Evolutionary conservation across 1,140 invertebrate genomes (phyloP), one percentile per base, ranked within the genome.

Genomic region (Drosophila kepulauana): DNA sequence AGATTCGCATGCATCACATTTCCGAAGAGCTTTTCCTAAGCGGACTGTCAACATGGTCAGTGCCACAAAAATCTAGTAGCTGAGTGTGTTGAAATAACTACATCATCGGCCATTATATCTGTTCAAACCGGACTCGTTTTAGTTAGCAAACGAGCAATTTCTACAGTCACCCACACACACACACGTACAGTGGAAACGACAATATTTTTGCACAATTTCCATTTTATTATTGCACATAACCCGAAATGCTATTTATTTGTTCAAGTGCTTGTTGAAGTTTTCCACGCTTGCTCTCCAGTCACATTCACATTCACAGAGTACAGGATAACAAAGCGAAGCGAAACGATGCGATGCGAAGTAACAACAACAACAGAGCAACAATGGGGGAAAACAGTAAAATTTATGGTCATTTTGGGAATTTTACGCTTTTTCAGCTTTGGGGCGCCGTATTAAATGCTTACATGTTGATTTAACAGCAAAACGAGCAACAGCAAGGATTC

Each of bases 351-450:
- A 38, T 38, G 35, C 35, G 35, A 38, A 38, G 16, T 48, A 80
- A 80, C 71, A 79, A 64, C 48, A 64, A 51, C 30, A 64, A 38
- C 10, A 30, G 51, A 66, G 75, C 67, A 79, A 72, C 79, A 78
- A 71, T 51, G 70, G 56, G 61, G 76, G 62, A 73, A 87, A 82
- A 82, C 84, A 88, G 76, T 79, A 64, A 89, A 89, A 89, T 89
- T 89, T 89, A 89, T 90, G 86, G 85, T 85, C 81, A 89, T 89
- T 89, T 89, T 81, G 85, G 85, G 85, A 89, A 89, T 89, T 89
- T 89, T 89, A 90, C 85, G 86, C 81, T 89, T 89, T 89, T 89
- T 81, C 85, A 79, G 86, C 85, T 89, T 81, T 79, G 69, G 81
- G 78, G 81, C 70, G 78, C 75, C 75, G 85, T 78, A 89, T 89